These are phyloP conservation scores for Siniperca chuatsi DNA, from an alignment of 2,113 vertebrate genomes.

Conservation along the genomic window DNA sequence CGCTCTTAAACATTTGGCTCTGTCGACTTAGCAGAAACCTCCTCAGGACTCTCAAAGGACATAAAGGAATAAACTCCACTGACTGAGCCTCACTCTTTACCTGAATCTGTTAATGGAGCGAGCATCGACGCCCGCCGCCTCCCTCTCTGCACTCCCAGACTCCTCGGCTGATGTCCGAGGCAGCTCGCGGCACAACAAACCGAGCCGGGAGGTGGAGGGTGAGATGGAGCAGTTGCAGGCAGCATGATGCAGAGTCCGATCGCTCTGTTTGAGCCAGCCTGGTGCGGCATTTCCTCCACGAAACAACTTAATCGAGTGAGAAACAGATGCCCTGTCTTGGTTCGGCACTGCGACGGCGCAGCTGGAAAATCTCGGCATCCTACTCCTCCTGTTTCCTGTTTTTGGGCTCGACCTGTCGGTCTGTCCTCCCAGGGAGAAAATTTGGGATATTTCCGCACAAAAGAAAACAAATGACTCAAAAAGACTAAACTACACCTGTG, in stretches of 20 bases:
- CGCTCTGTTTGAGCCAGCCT: slow-evolving; percentile 20
- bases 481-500: slow-evolving; percentile 61
- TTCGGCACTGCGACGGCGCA: not conserved
- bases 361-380: not conserved
- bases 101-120: not conserved
- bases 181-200: not conserved
- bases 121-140: not conserved
- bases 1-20: slow-evolving; percentile 56
- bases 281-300: not conserved
- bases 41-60: slow-evolving; percentile 81
- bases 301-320: not conserved
- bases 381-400: not conserved
- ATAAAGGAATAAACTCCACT: slow-evolving; percentile 63
- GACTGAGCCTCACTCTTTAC: slow-evolving; percentile 37
- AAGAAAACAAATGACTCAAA: slow-evolving; percentile 59
- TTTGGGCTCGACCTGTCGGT: slow-evolving; percentile 12
- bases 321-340: not conserved
- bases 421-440: not conserved
- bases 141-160: slow-evolving; percentile 3
- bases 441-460: slow-evolving; percentile 29
- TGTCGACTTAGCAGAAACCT: slow-evolving; percentile 68
- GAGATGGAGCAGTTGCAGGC: not conserved
- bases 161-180: slow-evolving; percentile 7
- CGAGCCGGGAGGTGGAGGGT: not conserved
- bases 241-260: not conserved